Base-by-base conservation (phyloP, 1,140 invertebrate genomes). In the Micrasema minimum region DNA sequence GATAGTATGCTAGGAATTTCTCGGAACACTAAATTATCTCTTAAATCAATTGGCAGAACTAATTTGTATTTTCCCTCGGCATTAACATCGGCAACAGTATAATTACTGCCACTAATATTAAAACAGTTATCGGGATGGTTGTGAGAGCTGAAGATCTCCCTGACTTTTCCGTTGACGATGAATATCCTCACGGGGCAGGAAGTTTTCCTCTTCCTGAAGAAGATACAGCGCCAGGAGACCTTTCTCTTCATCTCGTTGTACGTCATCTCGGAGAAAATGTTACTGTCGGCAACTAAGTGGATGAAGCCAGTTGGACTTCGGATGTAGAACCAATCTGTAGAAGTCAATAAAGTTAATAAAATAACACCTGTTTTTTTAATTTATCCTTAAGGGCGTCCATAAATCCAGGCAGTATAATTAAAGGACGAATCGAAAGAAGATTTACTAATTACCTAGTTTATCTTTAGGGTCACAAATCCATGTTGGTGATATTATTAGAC, bases 191-290 rank as follows among this genome's bases (percentile, higher is more conserved):
- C 26, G 26, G 35, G 48, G 48, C 69, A 71, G 31, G 6, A n/a
- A 16, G 59, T 64, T 12, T 65, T 65, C 46, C 57, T 26, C 18
- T 55, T 55, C 0, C 48, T 4, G 69, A 71, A 71, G 59, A 46
- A 38, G 37, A 11, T 38, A 35, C 69, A 71, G 12, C 69, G 59
- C 69, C 69, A 71, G 9, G 69, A 64, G 20, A 71, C 61, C n/a
- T 37, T 37, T 6, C 37, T 16, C 2, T 22, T 59, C n/a, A 35
- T 41, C 37, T 53, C 22, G 38, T 67, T 67, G 59, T 26, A 31
- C 12, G 35, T 46, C 59, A 64, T 65, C 22, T 71, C 69, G 46
- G 64, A 46, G 16, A 64, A 71, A 6, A 71, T 16, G 48, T 65
- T 43, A 41, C 65, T 65, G 9, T 53, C 11, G 2, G 69, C 69